Base-by-base conservation (phyloP, 2,888 invertebrate genomes). In the Deilephila elpenor region DNA sequence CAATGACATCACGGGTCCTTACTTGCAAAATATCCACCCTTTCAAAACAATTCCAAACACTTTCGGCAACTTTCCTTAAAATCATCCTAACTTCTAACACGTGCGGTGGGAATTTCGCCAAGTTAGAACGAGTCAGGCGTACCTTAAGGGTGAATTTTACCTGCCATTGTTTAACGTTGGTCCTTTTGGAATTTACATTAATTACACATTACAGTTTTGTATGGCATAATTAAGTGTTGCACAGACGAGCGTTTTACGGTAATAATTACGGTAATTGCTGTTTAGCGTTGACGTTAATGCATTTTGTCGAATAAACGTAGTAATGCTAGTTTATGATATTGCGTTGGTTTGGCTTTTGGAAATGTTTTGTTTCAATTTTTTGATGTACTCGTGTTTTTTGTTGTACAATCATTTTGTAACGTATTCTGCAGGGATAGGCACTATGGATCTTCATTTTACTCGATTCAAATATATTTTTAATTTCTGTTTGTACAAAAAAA, bases 101-200 rank as follows among this genome's bases (percentile, higher is more conserved):
- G 53, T 51, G 32, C 37, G 25, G 37, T 37, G 25, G 25, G 56
- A 73, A n/a, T 73, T 56, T 7, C 8, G 67, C 37, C 20, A 67
- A 74, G 64, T 71, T 74, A 32, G 20, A 37, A 44, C 56, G 37
- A 73, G 56, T n/a, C 34, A 17, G 59, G 73, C 70, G 19, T 20
- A 60, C 51, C 60, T 61, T 70, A 59, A 81, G 81, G 81, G 85
- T 86, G 86, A 88, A 88, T 89, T 90, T 87, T 86, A 90, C 90
- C 88, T 89, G 83, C 79, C 82, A 81, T 84, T 86, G 88, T 86
- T 86, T 81, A 85, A 84, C 83, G 83, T 84, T 84, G 85, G 84
- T 86, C 88, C 91, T 88, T 88, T 89, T 86, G 80, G 85, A 85
- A 91, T 92, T 92, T 91, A 89, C 91, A 91, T 92, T 87, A 88